Base-by-base conservation (phyloP, 1,140 invertebrate genomes). In the Odontomachus brunneus region DNA sequence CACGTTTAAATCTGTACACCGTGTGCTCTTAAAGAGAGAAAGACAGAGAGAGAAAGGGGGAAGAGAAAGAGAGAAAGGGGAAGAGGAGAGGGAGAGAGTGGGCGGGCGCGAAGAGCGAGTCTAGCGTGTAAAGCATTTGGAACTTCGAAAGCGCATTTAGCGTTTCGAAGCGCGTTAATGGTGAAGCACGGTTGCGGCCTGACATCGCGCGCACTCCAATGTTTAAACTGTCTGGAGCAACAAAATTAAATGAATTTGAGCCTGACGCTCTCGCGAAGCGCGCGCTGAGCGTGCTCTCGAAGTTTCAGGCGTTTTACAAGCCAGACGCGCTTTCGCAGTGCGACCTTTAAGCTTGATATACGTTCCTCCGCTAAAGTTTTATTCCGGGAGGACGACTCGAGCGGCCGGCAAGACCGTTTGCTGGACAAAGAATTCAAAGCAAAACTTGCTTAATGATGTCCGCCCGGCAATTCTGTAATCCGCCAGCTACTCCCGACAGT, bases 191-290 rank as follows among this genome's bases (percentile, higher is more conserved):
- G 75, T 80, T 71, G 75, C 51, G 75, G 75, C 75, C 75, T 80
- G 75, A 80, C 65, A 80, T 51, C 24, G 55, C 55, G 75, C 19
- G 51, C 75, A 65, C 65, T 80, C 33, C 65, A 57, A 80, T 80
- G 65, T 80, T 80, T 80, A 80, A 80, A 80, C 75, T 69, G 65
- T 80, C 75, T 80, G 65, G 75, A 48, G 75, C 75, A 80, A 80
- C 75, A 80, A 80, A 80, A 80, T 80, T 80, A 80, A 80, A 80
- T 57, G 75, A 80, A 80, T 80, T 80, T 80, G 75, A 80, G 65
- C 71, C 71, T 71, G 75, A 80, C 65, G 65, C 33, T 69, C 65
- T n/a, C n/a, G n/a, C n/a, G 51, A 22, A 71, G 75, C 65, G 65
- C 65, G 75, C 65, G 65, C 65, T 48, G 69, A 71, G 57, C 65